Evolutionary conservation across 2,797 vertebrate species (phyloP).

Genomic region (Erithacus rubecula): DNA sequence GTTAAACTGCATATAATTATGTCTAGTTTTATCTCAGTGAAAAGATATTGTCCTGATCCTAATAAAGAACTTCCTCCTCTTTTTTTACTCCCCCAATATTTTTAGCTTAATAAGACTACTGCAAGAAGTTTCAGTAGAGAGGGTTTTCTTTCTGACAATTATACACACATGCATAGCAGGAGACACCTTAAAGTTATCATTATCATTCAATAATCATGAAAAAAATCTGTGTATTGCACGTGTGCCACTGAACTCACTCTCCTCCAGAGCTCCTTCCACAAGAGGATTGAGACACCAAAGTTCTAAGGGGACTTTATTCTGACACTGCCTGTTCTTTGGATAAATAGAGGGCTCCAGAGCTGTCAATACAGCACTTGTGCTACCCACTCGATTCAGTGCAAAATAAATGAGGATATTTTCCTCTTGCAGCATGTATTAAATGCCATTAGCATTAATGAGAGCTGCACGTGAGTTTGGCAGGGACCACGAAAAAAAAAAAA

Average conservation of each 20-base stretch:
- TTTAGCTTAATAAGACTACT: neutral
- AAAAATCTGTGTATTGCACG: neutral
- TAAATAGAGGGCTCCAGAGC: slow-evolving; percentile 38
- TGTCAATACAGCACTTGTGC: slow-evolving; percentile 59
- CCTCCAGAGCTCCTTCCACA: neutral
- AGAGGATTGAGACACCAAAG: neutral
- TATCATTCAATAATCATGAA: neutral
- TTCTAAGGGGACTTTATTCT: neutral
- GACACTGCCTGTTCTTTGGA: neutral
- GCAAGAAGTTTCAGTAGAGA: neutral
- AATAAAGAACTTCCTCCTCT: neutral
- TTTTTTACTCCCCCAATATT: neutral
- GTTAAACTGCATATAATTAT: neutral
- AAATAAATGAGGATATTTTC: slow-evolving; percentile 67
- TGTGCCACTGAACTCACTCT: fast-evolving
- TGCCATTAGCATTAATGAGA: slow-evolving; percentile 69
- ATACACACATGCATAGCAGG: neutral
- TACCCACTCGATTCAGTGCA: slow-evolving; percentile 15
- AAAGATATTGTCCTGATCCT: neutral
- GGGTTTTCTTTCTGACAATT: neutral
- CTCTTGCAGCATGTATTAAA: slow-evolving; percentile 63
- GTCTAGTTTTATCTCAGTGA: neutral
- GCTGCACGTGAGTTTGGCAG: slow-evolving; percentile 23
- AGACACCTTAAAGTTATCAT: neutral
- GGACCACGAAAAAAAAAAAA: slow-evolving; percentile 28